Evolutionary conservation across 1,140 invertebrate genomes (phyloP).

Genomic region (Hypothenemus hampei): DNA sequence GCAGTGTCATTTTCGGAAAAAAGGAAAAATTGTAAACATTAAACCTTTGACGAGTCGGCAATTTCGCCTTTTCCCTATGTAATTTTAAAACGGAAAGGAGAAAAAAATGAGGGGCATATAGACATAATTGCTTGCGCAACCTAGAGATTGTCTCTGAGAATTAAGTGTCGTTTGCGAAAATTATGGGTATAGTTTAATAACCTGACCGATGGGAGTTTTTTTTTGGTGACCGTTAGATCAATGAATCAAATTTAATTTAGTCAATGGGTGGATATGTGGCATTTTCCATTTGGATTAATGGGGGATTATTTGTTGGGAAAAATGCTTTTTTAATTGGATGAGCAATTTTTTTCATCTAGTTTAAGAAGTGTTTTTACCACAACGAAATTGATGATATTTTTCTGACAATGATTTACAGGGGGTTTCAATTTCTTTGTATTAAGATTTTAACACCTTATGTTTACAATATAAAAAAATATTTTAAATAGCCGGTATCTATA

Average conservation of each 20-base stretch:
- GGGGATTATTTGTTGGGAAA: no score
- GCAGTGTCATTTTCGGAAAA: conserved; percentile 12
- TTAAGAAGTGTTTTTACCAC: no score
- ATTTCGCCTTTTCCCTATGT: conserved; percentile 6
- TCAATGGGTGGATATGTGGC: conserved; percentile 4
- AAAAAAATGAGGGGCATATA: neutral
- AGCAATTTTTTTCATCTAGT: no score
- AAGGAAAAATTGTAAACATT: conserved; percentile 18
- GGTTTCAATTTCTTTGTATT: no score
- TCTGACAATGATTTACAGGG: no score
- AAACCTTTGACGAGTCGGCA: conserved; percentile 8
- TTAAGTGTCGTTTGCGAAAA: conserved; percentile 19
- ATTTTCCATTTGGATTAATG: no score
- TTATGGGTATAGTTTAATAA: conserved; percentile 7
- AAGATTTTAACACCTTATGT: no score
- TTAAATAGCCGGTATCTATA: no score
- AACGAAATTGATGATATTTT: no score
- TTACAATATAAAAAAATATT: no score
- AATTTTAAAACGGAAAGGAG: conserved; percentile 10
- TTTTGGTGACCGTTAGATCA: neutral
- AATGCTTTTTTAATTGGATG: no score
- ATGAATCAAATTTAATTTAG: neutral
- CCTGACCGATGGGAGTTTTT: conserved; percentile 1
- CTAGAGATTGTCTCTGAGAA: neutral
- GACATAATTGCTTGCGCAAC: neutral